Percentiles rank a stretch among this genome's conserved stretches.
Conservation (phyloP, 2,113 vertebrate species). For the Ellobius talpinus region DNA sequence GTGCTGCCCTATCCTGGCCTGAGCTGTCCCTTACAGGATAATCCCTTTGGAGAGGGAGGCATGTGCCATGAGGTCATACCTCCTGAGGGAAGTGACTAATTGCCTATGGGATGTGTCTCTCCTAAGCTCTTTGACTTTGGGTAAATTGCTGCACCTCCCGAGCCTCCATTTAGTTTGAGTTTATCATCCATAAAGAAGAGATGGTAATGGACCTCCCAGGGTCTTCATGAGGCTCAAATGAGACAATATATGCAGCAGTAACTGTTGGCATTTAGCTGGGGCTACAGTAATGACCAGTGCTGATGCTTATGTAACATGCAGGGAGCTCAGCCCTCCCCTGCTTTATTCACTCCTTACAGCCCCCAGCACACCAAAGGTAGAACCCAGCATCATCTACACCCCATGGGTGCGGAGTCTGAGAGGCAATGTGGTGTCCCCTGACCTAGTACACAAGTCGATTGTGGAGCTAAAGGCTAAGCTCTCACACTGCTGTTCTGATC, state of each 20-base stretch:
- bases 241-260: background rate
- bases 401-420: background rate
- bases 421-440: background rate
- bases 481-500: background rate
- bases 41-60: background rate
- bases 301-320: background rate
- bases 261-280: background rate
- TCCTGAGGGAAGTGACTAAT: background rate
- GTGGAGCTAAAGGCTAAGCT: background rate
- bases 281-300: background rate
- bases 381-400: background rate
- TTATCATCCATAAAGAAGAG: background rate
- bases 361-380: too few species aligned
- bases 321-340: background rate
- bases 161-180: background rate
- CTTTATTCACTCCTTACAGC: too few species aligned
- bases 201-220: background rate
- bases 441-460: too few species aligned
- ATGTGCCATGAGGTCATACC: background rate
- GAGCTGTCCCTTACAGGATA: background rate
- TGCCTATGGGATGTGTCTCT: background rate
- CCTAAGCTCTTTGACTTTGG: background rate
- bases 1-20: too few species aligned
- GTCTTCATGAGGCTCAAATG: background rate
- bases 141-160: background rate